These are phyloP conservation scores for Chrysemys picta DNA, from an alignment of 2,113 vertebrate genomes.

Conservation along the genomic window DNA sequence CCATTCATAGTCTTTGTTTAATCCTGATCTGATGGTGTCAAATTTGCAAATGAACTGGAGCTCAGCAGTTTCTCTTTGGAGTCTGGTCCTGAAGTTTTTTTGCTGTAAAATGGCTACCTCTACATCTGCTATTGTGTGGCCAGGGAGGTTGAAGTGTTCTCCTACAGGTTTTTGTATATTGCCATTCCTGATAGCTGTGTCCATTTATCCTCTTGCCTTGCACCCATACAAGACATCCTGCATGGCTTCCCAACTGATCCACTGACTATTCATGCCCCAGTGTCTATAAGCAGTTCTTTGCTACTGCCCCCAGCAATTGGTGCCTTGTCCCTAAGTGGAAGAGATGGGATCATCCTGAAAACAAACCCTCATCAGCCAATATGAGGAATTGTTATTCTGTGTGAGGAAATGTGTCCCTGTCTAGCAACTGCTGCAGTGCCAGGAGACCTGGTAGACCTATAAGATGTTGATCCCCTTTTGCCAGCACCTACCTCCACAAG, in stretches of 20 bases:
- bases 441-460: background rate
- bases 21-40: too few species aligned
- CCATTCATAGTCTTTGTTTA: too few species aligned
- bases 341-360: accelerated
- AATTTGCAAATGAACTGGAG: too few species aligned
- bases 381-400: accelerated
- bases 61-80: too few species aligned
- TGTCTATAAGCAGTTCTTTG: background rate
- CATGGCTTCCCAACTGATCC: background rate
- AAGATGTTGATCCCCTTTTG: accelerated
- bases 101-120: too few species aligned
- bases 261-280: background rate
- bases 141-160: too few species aligned
- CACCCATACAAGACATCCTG: background rate
- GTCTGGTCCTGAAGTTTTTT: too few species aligned
- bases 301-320: background rate
- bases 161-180: too few species aligned
- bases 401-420: background rate
- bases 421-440: background rate
- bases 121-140: too few species aligned
- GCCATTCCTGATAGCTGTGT: too few species aligned
- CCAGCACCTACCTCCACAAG: background rate
- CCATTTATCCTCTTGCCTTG: background rate
- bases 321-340: background rate
- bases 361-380: background rate